Evolutionary conservation across 1,140 invertebrate species (phyloP).

Genomic region (Scylla paramamosain): DNA sequence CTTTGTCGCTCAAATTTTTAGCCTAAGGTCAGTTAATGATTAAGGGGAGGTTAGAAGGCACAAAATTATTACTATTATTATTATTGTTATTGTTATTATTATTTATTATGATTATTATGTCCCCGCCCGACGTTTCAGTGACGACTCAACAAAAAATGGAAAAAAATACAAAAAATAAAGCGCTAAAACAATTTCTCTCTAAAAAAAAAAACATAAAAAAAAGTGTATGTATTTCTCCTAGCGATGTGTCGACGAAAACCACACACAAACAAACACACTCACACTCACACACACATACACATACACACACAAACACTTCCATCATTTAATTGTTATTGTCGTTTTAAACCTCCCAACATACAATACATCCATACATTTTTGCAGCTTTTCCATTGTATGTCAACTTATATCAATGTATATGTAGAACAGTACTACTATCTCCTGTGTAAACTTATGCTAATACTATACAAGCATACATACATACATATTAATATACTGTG

Average conservation of each 20-base stretch:
- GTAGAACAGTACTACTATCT: background rate
- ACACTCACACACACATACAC: background rate
- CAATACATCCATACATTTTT: background rate
- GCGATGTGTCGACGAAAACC: background rate
- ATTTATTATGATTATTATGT: background rate
- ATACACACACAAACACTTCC: too few relatives aligned
- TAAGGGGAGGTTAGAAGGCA: too few relatives aligned
- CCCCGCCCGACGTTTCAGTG: background rate
- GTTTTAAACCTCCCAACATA: background rate
- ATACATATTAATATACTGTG: too few relatives aligned
- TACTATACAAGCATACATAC: background rate
- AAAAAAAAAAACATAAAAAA: background rate
- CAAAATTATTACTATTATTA: too few relatives aligned
- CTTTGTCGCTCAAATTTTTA: too few relatives aligned
- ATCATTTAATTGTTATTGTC: background rate
- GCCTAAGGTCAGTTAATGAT: too few relatives aligned
- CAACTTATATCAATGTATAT: too few relatives aligned
- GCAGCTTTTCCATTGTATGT: background rate
- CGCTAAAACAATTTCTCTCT: background rate
- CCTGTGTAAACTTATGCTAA: background rate
- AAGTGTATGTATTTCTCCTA: background rate
- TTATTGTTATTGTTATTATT: too few relatives aligned
- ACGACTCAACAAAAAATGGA: background rate
- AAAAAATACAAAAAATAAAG: background rate
- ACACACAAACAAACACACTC: background rate